Base-by-base conservation (phyloP, 2,888 invertebrate species). In the Incurvaria masculella region DNA sequence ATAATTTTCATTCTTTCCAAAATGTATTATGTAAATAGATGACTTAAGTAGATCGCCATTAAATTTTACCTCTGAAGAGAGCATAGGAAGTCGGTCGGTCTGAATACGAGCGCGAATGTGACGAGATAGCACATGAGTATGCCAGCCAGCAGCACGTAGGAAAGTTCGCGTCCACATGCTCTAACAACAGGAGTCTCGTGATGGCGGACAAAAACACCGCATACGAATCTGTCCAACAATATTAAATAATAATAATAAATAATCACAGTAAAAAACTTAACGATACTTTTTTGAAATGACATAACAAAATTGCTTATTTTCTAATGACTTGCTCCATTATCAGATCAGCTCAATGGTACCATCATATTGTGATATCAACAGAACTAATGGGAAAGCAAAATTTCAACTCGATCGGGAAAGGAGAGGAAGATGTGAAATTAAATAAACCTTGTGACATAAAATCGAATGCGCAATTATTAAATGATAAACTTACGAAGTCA, bases 111-210 rank as follows among this genome's bases (percentile, higher is more conserved):
- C 14, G 91, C 88, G 69, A 96, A 97, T 21, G 97, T 96, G 59
- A 95, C 90, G 55, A 88, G 85, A 74, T 95, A 95, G 74, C 95
- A 95, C 81, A 94, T 85, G 56, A 92, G 80, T 61, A 94, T 90
- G 45, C 95, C 95, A 42, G 85, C 87, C 52, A 98, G 83, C 49
- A 98, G 85, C 50, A 97, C 91, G 69, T 94, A 94, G 58, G 91
- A 91, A 51, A 93, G 76, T 72, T 94, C 93, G 50, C 92, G 82
- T 17, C 97, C 97, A 14, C 94, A 92, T 2, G 97, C 96, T 59
- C 97, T 86, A 44, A 98, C 97, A 52, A 98, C 93, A 1, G 97
- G 97, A 14, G 98, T 98, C 63, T 90, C 87, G 66, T 95, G 91
- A 73, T 91, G 87, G 53, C 84, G 83, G 55, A 89, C 75, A 79